A percentile compares a stretch with the other conserved stretches of the same genome.
Evolutionary conservation across 2,113 vertebrate species (phyloP).

Genomic region (Pteruthius melanotis): DNA sequence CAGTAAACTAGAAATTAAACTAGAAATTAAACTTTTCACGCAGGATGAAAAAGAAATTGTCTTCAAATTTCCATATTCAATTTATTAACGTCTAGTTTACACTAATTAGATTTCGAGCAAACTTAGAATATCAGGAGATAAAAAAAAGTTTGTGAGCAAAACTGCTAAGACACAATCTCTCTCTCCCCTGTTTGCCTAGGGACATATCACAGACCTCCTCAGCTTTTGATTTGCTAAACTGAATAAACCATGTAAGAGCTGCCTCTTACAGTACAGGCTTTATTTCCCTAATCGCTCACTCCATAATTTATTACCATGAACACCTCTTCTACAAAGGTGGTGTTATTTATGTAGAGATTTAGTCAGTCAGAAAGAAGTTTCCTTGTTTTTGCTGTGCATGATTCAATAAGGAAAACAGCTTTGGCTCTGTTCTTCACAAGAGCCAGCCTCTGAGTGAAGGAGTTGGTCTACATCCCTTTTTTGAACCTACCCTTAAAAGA

Average conservation of each 20-base stretch:
- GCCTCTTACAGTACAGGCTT: neutral
- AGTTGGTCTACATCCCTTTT: neutral
- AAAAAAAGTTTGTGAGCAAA: neutral
- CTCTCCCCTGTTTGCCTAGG: neutral
- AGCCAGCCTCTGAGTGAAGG: neutral
- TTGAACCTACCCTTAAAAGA: conserved; percentile 29
- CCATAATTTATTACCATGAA: neutral
- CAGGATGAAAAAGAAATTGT: neutral
- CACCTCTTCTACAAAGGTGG: neutral
- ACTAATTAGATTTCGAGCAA: neutral
- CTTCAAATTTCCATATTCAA: neutral
- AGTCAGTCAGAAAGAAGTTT: neutral
- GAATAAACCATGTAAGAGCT: neutral
- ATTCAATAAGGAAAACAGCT: neutral
- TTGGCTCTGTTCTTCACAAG: neutral
- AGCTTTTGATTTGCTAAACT: neutral
- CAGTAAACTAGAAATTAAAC: neutral
- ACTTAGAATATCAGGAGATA: neutral
- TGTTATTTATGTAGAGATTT: neutral
- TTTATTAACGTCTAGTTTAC: neutral
- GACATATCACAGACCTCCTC: neutral
- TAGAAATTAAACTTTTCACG: neutral
- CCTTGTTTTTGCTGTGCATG: neutral
- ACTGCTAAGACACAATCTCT: neutral
- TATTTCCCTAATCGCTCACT: neutral